Evolutionary conservation across 2,888 invertebrate species (phyloP).

Genomic region (Laspeyria flexula): DNA sequence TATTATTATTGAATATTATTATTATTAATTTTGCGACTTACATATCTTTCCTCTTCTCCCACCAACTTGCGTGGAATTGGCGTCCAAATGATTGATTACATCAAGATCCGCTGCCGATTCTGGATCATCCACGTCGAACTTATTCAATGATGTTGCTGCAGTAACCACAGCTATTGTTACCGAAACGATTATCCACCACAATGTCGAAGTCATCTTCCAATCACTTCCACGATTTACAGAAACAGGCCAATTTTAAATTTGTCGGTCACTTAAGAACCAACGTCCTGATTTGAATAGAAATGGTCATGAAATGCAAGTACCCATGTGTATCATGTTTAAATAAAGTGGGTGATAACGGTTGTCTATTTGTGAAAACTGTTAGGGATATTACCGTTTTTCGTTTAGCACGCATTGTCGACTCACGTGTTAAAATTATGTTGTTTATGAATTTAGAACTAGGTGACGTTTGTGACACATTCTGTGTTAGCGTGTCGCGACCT

Average conservation of each 20-base stretch:
- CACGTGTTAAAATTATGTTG: conserved; percentile 44
- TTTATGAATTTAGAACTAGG: conserved; percentile 31
- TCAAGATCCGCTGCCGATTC: conserved; percentile 23
- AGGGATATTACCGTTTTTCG: conserved; percentile 73
- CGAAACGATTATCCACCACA: conserved; percentile 53
- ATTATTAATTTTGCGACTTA: conserved; percentile 49
- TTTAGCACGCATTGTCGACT: conserved; percentile 62
- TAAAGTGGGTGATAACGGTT: conserved; percentile 79
- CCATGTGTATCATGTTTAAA: conserved; percentile 61
- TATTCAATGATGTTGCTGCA: conserved; percentile 58
- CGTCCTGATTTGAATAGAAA: conserved; percentile 37
- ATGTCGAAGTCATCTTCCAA: conserved; percentile 55
- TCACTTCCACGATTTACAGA: not conserved
- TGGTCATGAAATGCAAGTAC: conserved; percentile 61
- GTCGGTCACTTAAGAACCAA: conserved; percentile 31
- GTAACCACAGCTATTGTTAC: conserved; percentile 50
- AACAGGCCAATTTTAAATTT: conserved; percentile 9
- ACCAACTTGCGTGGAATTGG: conserved; percentile 28
- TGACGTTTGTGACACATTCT: conserved; percentile 13
- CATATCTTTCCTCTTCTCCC: conserved; percentile 70
- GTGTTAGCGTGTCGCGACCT: conserved; percentile 13
- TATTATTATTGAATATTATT: not conserved
- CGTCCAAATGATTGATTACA: conserved; percentile 43
- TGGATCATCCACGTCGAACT: conserved; percentile 7
- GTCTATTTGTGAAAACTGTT: conserved; percentile 70